Base-by-base conservation (phyloP, 2,888 invertebrate genomes). In the Synanthedon formicaeformis region DNA sequence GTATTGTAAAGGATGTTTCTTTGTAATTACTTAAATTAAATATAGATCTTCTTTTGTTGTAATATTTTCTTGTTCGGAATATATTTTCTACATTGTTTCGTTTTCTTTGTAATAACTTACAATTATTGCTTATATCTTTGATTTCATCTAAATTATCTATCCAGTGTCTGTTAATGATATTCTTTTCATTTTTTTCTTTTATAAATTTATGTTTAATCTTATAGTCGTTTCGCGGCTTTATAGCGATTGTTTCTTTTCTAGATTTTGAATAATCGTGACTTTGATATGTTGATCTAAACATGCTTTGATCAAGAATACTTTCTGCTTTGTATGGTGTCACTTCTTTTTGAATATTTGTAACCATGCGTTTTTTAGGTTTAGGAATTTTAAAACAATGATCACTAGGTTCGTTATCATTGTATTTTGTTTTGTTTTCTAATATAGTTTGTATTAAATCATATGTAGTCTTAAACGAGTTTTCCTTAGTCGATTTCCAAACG, bases 381-480 rank as follows among this genome's bases (percentile, higher is more conserved):
- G 34, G 34, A 34, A 34, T 34, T 34, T 34, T 34, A 34, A 34
- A 34, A 34, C 10, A 34, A 34, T 34, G 34, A 10, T 34, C 10
- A 34, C 2, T 34, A 34, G 34, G 34, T 34, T 34, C 13, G n/a
- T 13, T 45, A 3, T 13, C 5, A 1, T 2, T 41, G 14, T 45
- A 45, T 14, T 45, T 14, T 45, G 14, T 52, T 57, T 73, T 69
- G 56, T 56, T 70, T 41, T 57, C 61, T 14, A 73, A 53, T 58
- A 79, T 63, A 8, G 81, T 74, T 59, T 75, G 64, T 13, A 84
- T 57, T 41, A 84, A 68, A 57, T 83, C 82, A 57, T 74, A 71
- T 0, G 80, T 76, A 23, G 73, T 75, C 57, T 70, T 67, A 52
- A 58, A 63, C 1, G 45, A 12, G 52, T 66, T 67, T 13, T 57